phyloP scores from a whole-genome alignment of 2,797 vertebrate genomes.

The Thamnophis elegans region DNA sequence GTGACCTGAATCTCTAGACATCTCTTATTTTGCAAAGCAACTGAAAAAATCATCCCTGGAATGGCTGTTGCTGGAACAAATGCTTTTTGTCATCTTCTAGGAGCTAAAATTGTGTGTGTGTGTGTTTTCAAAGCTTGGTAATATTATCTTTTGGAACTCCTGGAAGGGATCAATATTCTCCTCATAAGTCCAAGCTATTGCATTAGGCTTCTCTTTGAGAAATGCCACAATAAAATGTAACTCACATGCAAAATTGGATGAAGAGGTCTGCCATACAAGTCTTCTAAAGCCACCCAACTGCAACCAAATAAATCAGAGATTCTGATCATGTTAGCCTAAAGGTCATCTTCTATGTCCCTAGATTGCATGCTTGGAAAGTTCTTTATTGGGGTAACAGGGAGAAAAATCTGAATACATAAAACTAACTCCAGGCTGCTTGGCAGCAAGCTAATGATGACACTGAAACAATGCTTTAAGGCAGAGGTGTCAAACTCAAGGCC shows the following conservation, averaged over 20 bases:
- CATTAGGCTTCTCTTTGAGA: not conserved
- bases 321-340: not conserved
- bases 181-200: not conserved
- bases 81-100: not conserved
- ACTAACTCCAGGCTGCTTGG: not conserved
- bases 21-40: not conserved
- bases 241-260: not conserved
- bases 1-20: not conserved
- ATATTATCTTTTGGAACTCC: not conserved
- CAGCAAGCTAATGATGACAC: not conserved
- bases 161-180: not conserved
- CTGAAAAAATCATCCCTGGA: not conserved
- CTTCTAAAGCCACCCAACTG: not conserved
- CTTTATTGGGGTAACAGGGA: not conserved
- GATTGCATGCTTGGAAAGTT: not conserved
- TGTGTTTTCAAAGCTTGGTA: not conserved
- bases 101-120: not conserved
- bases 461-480: not conserved
- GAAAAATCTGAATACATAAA: not conserved
- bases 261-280: not conserved
- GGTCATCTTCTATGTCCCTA: not conserved
- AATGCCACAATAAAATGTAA: not conserved
- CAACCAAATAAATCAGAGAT: not conserved
- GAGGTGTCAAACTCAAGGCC: too few relatives aligned
- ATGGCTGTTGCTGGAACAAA: not conserved